phyloP scores from a whole-genome alignment of 2,113 vertebrate genomes.

The Sinocyclocheilus grahami region DNA sequence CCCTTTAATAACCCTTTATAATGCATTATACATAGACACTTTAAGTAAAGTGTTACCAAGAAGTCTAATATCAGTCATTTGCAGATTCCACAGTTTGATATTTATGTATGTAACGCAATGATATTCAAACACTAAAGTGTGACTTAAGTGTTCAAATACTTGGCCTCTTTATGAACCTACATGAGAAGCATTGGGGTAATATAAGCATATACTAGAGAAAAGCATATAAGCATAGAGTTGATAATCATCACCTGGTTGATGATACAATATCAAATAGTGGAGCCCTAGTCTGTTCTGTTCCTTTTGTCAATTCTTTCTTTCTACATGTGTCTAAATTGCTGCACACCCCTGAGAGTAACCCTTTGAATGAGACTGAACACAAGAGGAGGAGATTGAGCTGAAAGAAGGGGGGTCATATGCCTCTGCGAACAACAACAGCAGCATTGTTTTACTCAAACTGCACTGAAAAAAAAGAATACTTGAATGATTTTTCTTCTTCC shows the following conservation, averaged over 20 bases:
- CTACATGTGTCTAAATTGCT: not conserved
- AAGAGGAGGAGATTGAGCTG: not conserved
- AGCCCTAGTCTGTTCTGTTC: not conserved
- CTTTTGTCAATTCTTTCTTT: not conserved
- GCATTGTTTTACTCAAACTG: not conserved
- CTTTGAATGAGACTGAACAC: not conserved
- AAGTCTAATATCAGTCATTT: not conserved
- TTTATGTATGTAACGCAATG: not conserved
- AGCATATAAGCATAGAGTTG: not conserved
- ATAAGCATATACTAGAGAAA: slow-evolving; percentile 41
- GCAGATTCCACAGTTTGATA: not conserved
- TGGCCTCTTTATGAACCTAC: not conserved
- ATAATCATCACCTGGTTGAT: not conserved
- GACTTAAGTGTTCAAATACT: not conserved
- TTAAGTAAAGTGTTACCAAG: too few relatives aligned
- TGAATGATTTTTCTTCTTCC: slow-evolving; percentile 26
- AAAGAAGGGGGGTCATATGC: not conserved
- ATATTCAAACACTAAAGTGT: not conserved
- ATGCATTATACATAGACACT: too few relatives aligned
- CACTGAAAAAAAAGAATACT: not conserved
- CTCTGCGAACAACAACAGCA: not conserved
- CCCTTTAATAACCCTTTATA: too few relatives aligned
- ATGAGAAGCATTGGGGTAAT: not conserved
- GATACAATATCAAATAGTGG: slow-evolving; percentile 2
- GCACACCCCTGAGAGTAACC: not conserved